Conservation (phyloP, 2,113 vertebrate genomes). For the Progne subis region DNA sequence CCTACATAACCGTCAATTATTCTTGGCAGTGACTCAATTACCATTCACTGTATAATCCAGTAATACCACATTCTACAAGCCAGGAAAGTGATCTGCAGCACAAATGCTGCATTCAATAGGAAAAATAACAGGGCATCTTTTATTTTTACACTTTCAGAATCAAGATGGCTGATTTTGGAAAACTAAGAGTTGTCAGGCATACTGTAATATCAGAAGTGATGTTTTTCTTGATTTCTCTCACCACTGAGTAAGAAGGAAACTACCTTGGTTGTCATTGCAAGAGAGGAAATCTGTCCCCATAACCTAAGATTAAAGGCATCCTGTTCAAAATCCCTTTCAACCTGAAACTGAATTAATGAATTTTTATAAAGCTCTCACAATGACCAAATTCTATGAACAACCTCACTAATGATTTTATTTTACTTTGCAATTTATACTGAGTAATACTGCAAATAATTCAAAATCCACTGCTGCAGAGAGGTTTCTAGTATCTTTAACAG, state of each 20-base stretch:
- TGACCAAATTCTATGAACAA: background rate
- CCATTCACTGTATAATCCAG: background rate
- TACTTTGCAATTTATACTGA: background rate
- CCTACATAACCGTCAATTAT: background rate
- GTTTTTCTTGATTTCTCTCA: background rate
- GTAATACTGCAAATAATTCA: background rate
- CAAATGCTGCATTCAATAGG: background rate
- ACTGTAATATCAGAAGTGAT: background rate
- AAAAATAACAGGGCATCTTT: background rate
- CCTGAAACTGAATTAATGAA: background rate
- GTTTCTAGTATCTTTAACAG: background rate
- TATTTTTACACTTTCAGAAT: background rate
- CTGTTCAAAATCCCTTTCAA: background rate
- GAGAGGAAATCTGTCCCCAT: background rate
- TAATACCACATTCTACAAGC: background rate
- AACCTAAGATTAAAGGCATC: background rate
- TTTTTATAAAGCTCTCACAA: background rate
- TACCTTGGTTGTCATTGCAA: background rate
- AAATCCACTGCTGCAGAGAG: background rate
- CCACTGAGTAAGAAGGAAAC: background rate
- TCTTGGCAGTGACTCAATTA: background rate
- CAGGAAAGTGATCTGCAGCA: background rate
- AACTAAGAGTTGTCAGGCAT: background rate
- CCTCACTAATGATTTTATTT: background rate
- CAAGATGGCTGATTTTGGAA: background rate